Conservation (phyloP, 2,888 invertebrate genomes). For the Rhynchonema sp. region DNA sequence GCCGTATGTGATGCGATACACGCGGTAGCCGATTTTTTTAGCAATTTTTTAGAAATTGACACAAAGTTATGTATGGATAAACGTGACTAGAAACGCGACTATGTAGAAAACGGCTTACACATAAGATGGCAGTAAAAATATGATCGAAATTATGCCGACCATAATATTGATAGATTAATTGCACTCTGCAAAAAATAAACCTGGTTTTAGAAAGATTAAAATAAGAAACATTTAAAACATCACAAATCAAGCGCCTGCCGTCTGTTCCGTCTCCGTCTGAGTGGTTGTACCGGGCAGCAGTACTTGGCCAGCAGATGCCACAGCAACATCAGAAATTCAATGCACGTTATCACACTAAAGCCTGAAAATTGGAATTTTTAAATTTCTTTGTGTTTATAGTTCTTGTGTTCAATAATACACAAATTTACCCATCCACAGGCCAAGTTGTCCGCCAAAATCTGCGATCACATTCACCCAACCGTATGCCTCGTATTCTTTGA, state of each 20-base stretch:
- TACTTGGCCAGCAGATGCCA: neutral
- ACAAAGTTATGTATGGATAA: too few species aligned
- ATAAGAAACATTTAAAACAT: too few species aligned
- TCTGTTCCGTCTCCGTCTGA: neutral
- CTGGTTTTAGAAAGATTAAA: too few species aligned
- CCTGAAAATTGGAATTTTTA: neutral
- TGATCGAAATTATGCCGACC: too few species aligned
- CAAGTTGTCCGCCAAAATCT: conserved; percentile 18
- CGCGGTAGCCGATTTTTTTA: too few species aligned
- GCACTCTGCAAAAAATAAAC: too few species aligned
- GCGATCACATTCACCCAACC: conserved; percentile 14
- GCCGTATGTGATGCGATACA: too few species aligned
- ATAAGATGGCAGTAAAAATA: too few species aligned
- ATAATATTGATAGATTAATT: too few species aligned
- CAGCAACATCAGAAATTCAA: neutral
- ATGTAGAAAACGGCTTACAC: too few species aligned
- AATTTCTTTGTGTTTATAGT: neutral
- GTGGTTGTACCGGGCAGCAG: neutral
- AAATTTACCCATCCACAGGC: conserved; percentile 14
- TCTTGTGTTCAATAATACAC: neutral
- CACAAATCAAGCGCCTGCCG: neutral
- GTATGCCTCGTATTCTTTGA: neutral
- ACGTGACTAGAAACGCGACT: too few species aligned
- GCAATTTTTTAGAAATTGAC: too few species aligned
- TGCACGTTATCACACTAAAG: neutral